phyloP scores from a whole-genome alignment of 1,140 invertebrate genomes.

The Amyelois transitella region DNA sequence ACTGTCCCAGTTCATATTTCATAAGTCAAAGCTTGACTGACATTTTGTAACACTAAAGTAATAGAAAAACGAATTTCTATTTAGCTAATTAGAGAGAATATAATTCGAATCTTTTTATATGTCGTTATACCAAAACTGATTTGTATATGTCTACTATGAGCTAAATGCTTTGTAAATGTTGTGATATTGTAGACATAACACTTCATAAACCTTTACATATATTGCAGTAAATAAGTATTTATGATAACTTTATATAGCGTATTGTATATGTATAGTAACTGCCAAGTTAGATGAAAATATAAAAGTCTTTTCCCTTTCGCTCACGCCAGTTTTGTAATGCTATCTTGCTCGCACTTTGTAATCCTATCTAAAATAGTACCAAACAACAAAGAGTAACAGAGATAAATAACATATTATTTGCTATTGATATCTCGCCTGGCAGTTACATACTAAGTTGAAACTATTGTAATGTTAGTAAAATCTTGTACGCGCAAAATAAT shows the following conservation, averaged over 20 bases:
- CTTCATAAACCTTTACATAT: conserved; percentile 14
- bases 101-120: conserved; percentile 48
- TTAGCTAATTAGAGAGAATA: conserved; percentile 43
- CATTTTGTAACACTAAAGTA: conserved; percentile 20
- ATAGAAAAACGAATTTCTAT: conserved; percentile 30
- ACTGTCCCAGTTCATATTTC: conserved; percentile 24
- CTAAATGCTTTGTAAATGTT: conserved; percentile 39
- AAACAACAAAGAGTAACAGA: too few relatives aligned
- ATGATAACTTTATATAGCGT: background rate
- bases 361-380: too few relatives aligned
- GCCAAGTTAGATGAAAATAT: background rate
- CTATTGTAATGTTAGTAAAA: background rate
- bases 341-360: too few relatives aligned
- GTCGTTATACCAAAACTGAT: conserved; percentile 38
- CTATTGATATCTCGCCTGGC: background rate
- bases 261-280: conserved; percentile 2
- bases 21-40: conserved; percentile 32
- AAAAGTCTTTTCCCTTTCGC: background rate
- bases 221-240: conserved; percentile 11
- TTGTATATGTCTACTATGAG: conserved; percentile 30
- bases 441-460: background rate
- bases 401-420: background rate
- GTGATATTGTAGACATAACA: conserved; percentile 28
- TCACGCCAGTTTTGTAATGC: too few relatives aligned
- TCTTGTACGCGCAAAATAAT: background rate